Base-by-base conservation (phyloP, 2,797 vertebrate species). In the Aphelocoma californica region DNA sequence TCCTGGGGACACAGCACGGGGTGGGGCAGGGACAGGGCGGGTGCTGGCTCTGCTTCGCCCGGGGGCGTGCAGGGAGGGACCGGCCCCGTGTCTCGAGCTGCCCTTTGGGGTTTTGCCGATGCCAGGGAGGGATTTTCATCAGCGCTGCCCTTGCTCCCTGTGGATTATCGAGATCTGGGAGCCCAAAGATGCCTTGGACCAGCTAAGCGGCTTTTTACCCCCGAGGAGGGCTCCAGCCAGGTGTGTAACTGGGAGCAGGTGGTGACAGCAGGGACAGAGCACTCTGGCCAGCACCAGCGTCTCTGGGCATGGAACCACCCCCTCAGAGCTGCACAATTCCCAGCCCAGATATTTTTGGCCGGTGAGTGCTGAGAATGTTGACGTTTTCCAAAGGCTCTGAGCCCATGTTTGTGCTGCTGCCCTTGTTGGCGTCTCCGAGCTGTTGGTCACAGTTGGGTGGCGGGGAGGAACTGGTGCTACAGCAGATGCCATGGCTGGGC, bases 1-100 rank as follows among this genome's bases (percentile, higher is more conserved):
- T 48, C 18, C 14, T 13, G 62, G 40, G 61, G 47, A 14, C 3
- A 1, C 1, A 5, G 13, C 54, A 11, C 0, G 0, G 1, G 2
- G 24, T 7, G 67, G 26, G 36, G 23, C 38, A 29, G 60, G 42
- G 51, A 28, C 50, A 62, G 57, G 25, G 44, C 26, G 3, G 12
- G 2, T 2, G 40, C 11, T 26, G 26, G 32, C 38, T 54, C 65
- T 48, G 65, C 42, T 60, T 64, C 0, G 0, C 42, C 24, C 44
- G 2, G 61, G 65, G 74, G 3, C 26, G n/a, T 3, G 28, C 14
- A 3, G 2, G 17, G 53, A 15, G 23, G 29, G 32, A 71, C 14
- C 44, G n/a, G 18, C 25, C 61, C 24, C 3, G 1, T 42, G 47
- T 50, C 36, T 56, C 0, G 0, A 34, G 54, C 5, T 53, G 47